phyloP scores from a whole-genome alignment of 2,797 vertebrate species.

The Pterois miles region DNA sequence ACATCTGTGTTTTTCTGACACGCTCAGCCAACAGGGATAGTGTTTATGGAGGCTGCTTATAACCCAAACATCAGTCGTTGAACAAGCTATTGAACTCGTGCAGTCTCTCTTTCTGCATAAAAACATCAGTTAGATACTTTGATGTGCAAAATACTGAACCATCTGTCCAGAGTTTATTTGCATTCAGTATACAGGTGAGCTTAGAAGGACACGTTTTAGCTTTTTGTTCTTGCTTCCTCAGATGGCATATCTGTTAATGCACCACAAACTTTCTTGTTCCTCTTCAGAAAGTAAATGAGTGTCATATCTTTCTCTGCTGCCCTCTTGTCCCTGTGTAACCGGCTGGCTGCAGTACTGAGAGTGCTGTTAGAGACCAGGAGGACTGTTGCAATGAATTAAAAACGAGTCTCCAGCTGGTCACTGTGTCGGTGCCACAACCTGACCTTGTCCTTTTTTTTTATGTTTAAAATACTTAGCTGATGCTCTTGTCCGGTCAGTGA shows the following conservation, averaged over 20 bases:
- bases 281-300: background rate
- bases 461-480: conserved; percentile 35
- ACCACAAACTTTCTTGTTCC: background rate
- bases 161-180: background rate
- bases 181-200: background rate
- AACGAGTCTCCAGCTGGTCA: conserved; percentile 53
- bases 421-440: conserved; percentile 1
- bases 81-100: background rate
- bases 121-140: background rate
- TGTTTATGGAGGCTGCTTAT: background rate
- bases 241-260: background rate
- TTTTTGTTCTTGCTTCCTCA: background rate
- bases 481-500: conserved; percentile 21
- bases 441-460: conserved; percentile 28
- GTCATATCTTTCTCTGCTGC: background rate
- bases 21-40: background rate
- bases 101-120: background rate
- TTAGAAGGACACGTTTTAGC: background rate
- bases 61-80: background rate
- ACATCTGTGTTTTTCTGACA: background rate
- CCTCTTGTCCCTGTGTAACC: background rate
- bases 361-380: conserved; percentile 1
- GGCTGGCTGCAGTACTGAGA: background rate
- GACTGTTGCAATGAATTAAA: conserved; percentile 18
- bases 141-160: background rate